These are phyloP conservation scores for Tribolium castaneum DNA, from an alignment of 1,140 invertebrate genomes.

Conservation along the genomic window DNA sequence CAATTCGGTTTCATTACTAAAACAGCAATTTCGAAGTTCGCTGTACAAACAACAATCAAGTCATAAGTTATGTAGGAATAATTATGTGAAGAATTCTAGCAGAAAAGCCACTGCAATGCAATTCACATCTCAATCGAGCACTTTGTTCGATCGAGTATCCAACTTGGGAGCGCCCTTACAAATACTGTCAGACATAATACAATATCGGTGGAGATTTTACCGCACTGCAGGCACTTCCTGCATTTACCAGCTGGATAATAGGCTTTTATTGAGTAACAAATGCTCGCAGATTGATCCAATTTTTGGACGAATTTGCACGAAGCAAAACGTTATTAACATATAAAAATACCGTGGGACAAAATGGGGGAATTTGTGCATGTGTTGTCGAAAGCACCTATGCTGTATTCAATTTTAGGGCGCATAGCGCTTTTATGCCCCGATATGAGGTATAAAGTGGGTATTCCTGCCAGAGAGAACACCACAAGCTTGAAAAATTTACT, in stretches of 20 bases:
- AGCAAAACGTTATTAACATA: background rate
- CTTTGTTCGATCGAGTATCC: conserved; percentile 27
- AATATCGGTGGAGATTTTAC: conserved; percentile 31
- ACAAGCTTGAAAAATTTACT: conserved; percentile 25
- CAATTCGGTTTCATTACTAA: background rate
- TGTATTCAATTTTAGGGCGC: conserved; percentile 6
- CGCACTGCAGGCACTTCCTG: conserved; percentile 25
- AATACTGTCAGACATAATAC: conserved; percentile 17
- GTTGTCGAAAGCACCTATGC: background rate
- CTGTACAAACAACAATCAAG: background rate
- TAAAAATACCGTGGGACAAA: background rate
- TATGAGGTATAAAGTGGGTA: conserved; percentile 17
- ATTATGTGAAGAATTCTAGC: conserved; percentile 20
- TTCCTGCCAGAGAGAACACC: conserved; percentile 2
- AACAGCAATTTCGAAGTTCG: conserved; percentile 1
- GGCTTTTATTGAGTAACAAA: conserved; percentile 3
- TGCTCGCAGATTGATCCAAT: background rate
- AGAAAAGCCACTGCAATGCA: conserved; percentile 20
- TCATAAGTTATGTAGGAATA: conserved; percentile 1
- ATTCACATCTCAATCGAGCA: conserved; percentile 28
- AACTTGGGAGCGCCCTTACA: conserved; percentile 14
- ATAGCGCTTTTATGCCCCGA: conserved; percentile 8
- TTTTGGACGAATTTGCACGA: background rate
- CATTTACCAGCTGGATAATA: conserved; percentile 23
- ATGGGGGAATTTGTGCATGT: background rate